A percentile compares a stretch with the other conserved stretches of the same genome.
Evolutionary conservation across 2,888 invertebrate genomes (phyloP).

Genomic region (Temnothorax unifasciatus): DNA sequence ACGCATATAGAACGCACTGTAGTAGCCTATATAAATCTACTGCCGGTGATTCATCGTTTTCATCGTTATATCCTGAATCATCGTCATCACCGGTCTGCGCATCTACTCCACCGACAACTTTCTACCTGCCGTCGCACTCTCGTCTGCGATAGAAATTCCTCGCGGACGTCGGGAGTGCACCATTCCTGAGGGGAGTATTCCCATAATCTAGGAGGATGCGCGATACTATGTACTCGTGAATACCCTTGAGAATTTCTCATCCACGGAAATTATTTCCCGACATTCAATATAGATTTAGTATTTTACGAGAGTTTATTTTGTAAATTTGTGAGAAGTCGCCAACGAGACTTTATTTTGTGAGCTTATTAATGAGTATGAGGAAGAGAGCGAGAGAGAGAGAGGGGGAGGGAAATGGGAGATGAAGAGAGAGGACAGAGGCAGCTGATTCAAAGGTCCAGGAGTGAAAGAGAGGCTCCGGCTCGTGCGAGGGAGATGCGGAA

Average conservation of each 20-base stretch:
- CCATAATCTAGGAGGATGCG: constrained; percentile 45
- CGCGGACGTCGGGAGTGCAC: constrained; percentile 37
- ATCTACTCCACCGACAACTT: constrained; percentile 65
- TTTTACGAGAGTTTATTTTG: not conserved
- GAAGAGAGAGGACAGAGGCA: constrained; percentile 28
- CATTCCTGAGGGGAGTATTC: constrained; percentile 59
- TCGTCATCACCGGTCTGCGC: constrained; percentile 63
- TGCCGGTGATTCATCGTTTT: constrained; percentile 39
- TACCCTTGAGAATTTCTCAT: not conserved
- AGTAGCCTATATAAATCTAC: not conserved
- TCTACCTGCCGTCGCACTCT: constrained; percentile 66
- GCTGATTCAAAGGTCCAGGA: constrained; percentile 26
- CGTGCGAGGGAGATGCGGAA: constrained; percentile 31
- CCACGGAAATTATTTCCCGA: not conserved
- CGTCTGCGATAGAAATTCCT: constrained; percentile 50
- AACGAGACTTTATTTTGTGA: not conserved
- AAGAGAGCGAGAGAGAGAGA: not conserved
- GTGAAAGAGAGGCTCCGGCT: constrained; percentile 28
- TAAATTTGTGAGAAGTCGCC: constrained; percentile 9
- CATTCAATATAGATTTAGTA: not conserved
- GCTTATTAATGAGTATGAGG: not conserved
- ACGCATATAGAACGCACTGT: not conserved
- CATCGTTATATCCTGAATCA: constrained; percentile 39
- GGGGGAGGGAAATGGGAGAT: constrained; percentile 27
- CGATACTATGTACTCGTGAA: not conserved